Evolutionary conservation across 2,888 invertebrate genomes (phyloP), one percentile per base, ranked within the genome.

Genomic region (Xiphydria camelus): DNA sequence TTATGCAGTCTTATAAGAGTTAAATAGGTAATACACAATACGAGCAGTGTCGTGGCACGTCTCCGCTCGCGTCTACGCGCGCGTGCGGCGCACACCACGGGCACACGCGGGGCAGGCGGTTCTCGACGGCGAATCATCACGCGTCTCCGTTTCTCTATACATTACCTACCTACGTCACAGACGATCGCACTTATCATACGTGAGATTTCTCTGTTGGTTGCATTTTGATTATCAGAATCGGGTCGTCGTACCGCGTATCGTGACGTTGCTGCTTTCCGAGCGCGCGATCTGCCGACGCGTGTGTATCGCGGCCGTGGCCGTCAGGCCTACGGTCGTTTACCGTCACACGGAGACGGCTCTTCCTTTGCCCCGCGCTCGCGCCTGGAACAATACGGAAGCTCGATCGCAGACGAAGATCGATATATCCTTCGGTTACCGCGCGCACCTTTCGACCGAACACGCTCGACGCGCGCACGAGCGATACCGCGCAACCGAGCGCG

Each of bases 151-250:
- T 5, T 12, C 4, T 9, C 15, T 29, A 6, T 29, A 25, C 20
- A 29, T 39, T 40, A 40, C 12, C n/a, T 41, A 41, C 5, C 31
- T 37, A 42, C 25, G 26, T 12, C n/a, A n/a, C n/a, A n/a, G 29
- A 29, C 9, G 29, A 29, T 29, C 29, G 15, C 10, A 17, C 26
- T 47, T 51, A 47, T 51, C 53, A 53, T 46, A 51, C 42, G 42
- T 44, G 41, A 25, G 35, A 46, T 46, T 44, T 31, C 32, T 41
- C 33, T 54, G 32, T 46, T 46, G 53, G 51, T 45, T 49, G 41
- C 44, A 46, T 51, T 53, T 51, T 48, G 44, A 48, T 48, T 51
- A 48, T 44, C 42, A 45, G 29, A 29, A 12, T 29, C 29, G 29
- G 15, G 12, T 4, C 14, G 15, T 29, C 26, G 10, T 26, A 6